phyloP scores from a whole-genome alignment of 2,888 invertebrate genomes.

The Alloscopus bannaensis region DNA sequence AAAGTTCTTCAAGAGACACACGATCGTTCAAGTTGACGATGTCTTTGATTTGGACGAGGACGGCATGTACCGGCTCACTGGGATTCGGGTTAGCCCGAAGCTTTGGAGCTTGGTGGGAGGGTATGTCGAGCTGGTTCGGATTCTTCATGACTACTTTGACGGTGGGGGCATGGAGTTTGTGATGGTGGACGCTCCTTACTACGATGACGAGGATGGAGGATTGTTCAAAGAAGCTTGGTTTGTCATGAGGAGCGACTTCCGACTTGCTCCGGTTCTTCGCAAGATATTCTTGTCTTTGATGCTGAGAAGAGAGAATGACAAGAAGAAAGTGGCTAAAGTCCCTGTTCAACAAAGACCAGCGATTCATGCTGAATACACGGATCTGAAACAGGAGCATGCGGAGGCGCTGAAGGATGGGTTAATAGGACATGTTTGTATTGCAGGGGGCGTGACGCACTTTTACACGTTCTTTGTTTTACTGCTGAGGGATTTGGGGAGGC shows the following conservation, averaged over 20 bases:
- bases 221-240: neutral
- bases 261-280: too few relatives aligned
- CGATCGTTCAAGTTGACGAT: neutral
- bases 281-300: too few relatives aligned
- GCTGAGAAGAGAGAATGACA: neutral
- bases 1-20: neutral
- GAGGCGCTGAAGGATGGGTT: too few relatives aligned
- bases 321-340: too few relatives aligned
- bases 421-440: too few relatives aligned
- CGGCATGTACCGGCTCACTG: neutral
- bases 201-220: neutral
- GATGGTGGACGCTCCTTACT: neutral
- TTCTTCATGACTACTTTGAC: conserved; percentile 3
- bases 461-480: too few relatives aligned
- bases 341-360: too few relatives aligned
- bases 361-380: too few relatives aligned
- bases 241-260: too few relatives aligned
- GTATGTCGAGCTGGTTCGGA: neutral
- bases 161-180: neutral
- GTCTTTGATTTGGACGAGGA: neutral
- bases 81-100: neutral
- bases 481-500: too few relatives aligned
- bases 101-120: neutral
- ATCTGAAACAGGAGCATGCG: too few relatives aligned
- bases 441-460: too few relatives aligned